phyloP scores from a whole-genome alignment of 2,888 invertebrate species.

The Phengaris arion region DNA sequence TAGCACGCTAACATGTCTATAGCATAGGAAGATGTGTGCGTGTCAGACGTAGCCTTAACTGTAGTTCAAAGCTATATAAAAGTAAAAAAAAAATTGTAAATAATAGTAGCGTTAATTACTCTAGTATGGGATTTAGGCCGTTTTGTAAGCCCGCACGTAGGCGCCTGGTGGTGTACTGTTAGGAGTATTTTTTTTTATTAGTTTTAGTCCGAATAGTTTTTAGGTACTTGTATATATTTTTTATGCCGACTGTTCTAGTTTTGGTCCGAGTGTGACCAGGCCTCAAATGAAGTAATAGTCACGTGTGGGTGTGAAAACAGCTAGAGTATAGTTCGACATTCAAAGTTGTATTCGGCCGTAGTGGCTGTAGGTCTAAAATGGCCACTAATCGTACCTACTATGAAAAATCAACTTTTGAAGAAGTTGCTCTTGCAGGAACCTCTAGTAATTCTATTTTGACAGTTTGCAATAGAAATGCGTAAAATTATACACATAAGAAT shows the following conservation, averaged over 20 bases:
- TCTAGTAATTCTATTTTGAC: no score
- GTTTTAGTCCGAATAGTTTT: not conserved
- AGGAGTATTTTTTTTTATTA: constrained; percentile 30
- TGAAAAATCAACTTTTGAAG: no score
- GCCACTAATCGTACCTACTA: no score
- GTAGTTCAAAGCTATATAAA: constrained; percentile 78
- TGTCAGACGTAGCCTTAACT: constrained; percentile 78
- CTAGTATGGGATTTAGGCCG: constrained; percentile 59
- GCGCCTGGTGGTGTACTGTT: constrained; percentile 49
- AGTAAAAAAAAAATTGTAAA: constrained; percentile 63
- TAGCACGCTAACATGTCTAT: constrained; percentile 60
- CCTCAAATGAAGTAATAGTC: not conserved
- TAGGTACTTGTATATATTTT: constrained; percentile 17
- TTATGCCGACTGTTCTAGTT: constrained; percentile 8
- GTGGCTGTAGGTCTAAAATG: no score
- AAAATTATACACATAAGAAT: no score
- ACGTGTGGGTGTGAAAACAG: not conserved
- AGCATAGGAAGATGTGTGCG: constrained; percentile 63
- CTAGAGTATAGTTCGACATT: not conserved
- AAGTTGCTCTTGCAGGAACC: no score
- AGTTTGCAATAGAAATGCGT: no score
- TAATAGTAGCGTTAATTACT: constrained; percentile 69
- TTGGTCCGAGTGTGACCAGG: constrained; percentile 1
- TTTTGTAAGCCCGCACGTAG: constrained; percentile 55
- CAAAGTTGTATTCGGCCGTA: not conserved